phyloP scores from a whole-genome alignment of 2,888 invertebrate species.

The Proisotoma minuta region DNA sequence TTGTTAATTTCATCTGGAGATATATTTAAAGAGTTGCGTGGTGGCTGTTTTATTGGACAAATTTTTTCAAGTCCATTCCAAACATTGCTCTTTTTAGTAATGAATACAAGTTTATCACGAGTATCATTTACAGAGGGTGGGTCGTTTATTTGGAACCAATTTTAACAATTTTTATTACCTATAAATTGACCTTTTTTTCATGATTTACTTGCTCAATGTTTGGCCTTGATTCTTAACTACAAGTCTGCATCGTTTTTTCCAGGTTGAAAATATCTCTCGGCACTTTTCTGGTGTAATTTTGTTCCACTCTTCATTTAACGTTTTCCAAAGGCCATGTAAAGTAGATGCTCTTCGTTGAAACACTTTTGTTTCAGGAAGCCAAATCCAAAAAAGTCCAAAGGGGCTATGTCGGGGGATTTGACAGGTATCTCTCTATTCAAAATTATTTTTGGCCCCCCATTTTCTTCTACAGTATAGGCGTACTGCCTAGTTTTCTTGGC shows the following conservation, averaged over 20 bases:
- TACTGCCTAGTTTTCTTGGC: conserved; percentile 1
- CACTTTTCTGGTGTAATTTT: background rate
- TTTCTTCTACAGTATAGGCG: conserved; percentile 4
- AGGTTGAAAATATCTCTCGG: background rate
- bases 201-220: background rate
- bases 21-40: too few species aligned
- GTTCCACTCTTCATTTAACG: background rate
- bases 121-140: too few species aligned
- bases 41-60: too few species aligned
- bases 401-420: conserved; percentile 22
- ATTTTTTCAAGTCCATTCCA: too few species aligned
- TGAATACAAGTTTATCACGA: too few species aligned
- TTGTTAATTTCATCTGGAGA: background rate
- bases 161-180: too few species aligned
- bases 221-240: background rate
- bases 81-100: too few species aligned
- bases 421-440: conserved; percentile 16
- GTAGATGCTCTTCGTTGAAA: conserved; percentile 11
- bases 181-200: too few species aligned
- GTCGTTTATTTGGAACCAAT: too few species aligned
- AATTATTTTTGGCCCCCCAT: conserved; percentile 18
- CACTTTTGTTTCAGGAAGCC: conserved; percentile 24
- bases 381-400: conserved; percentile 29
- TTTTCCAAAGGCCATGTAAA: conserved; percentile 18
- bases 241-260: background rate